Evolutionary conservation across 1,140 invertebrate species (phyloP), one percentile per base, ranked within the genome.

Genomic region (Oryzaephilus surinamensis): DNA sequence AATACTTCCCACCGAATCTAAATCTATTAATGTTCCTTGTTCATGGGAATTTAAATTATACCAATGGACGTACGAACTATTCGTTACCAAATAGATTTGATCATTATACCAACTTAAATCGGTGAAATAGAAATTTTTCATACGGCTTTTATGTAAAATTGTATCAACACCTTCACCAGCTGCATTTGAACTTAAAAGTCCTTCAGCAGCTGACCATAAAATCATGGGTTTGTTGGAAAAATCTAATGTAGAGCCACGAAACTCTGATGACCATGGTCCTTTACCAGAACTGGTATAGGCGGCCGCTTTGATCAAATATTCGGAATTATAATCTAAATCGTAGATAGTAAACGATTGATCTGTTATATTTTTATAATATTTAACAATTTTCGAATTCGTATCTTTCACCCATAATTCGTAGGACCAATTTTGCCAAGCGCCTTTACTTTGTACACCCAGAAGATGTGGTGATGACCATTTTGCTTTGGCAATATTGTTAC

Each of bases 371-470:
- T 60, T 65, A 21, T 65, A 60, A 47, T 50, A 65, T 13, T 67
- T 63, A 5, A 60, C 65, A 24, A 66, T 54, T 0, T 71, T 67
- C 3, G 62, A 64, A 2, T 67, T 55, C 40, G 71, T 68, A 43
- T 81, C 73, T 42, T 72, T 74, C 0, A 89, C 70, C 45, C 77
- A 75, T 12, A 96, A 64, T 54, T 85, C 77, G 59, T 90, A 96
- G 0, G 71, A 74, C 87, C 88, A 94, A 42, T 79, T 76, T 48
- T 82, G 79, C 77, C 84, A 92, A 0, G 88, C 81, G 1, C 79
- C 79, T 29, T 60, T 60, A 69, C 88, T 84, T 62, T 89, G 84
- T 18, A 79, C 80, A 6, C 79, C 79, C 8, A 90, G 58, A 1
- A 79, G 58, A 52, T 80, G 72, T 0, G 91, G 90, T 4, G 72